phyloP scores from a whole-genome alignment of 1,140 invertebrate genomes.

The Protaetia brevitarsis region DNA sequence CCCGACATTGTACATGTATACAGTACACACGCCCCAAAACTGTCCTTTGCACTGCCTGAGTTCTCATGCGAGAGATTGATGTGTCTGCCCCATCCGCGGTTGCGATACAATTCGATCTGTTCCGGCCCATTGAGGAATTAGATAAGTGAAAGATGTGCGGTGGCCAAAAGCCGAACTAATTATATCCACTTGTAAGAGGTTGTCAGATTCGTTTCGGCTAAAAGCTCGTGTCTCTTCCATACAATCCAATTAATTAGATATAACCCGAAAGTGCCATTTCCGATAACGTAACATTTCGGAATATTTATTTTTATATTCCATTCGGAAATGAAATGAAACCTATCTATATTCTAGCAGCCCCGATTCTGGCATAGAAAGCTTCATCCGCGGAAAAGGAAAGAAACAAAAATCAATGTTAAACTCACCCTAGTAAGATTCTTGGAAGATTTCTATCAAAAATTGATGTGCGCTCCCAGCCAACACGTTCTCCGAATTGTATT shows the following conservation, averaged over 20 bases:
- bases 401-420: constrained; percentile 27
- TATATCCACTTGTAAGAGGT: not conserved
- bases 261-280: too few species aligned
- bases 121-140: not conserved
- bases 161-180: not conserved
- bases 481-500: constrained; percentile 33
- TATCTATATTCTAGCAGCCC: too few species aligned
- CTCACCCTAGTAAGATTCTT: constrained; percentile 32
- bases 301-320: not conserved
- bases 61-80: constrained; percentile 23
- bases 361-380: too few species aligned
- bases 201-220: not conserved
- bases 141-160: not conserved
- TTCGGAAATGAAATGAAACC: too few species aligned
- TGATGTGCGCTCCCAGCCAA: constrained; percentile 33
- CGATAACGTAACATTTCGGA: too few species aligned
- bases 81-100: not conserved
- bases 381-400: not conserved
- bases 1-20: not conserved
- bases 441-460: constrained; percentile 38
- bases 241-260: too few species aligned
- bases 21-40: not conserved
- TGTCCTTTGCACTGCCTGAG: constrained; percentile 15
- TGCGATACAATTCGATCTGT: constrained; percentile 16
- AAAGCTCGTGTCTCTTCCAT: too few species aligned